Conservation (phyloP, 2,113 vertebrate species). For the Theristicus caerulescens region DNA sequence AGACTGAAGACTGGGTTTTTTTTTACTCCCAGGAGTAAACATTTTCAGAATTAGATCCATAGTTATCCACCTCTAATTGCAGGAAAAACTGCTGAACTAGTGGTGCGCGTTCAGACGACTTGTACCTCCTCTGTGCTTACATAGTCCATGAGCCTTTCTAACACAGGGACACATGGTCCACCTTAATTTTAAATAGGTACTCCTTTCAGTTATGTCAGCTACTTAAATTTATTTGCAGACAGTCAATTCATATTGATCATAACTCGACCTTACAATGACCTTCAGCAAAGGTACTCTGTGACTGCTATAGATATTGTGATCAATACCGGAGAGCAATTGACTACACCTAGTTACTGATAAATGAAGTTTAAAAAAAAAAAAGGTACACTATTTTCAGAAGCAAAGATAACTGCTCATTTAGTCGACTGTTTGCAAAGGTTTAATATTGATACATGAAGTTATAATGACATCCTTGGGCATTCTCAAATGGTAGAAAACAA, state of each 20-base stretch:
- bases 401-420: conserved; percentile 82
- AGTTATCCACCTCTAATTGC: background rate
- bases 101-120: background rate
- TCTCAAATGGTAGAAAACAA: conserved; percentile 76
- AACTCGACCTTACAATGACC: conserved; percentile 83
- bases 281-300: conserved; percentile 82
- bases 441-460: conserved; percentile 81
- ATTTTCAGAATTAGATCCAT: background rate
- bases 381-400: conserved; percentile 76
- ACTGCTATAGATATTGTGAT: conserved; percentile 86
- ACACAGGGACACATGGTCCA: conserved; percentile 65
- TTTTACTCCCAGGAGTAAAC: background rate
- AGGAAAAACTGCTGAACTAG: background rate
- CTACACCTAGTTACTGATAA: conserved; percentile 84
- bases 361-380: conserved; percentile 68
- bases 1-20: background rate
- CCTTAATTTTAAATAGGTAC: conserved; percentile 82
- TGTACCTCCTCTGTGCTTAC: background rate
- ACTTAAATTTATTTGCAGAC: conserved; percentile 86
- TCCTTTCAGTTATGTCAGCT: conserved; percentile 81
- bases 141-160: background rate
- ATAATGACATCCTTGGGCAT: conserved; percentile 78
- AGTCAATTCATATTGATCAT: conserved; percentile 90
- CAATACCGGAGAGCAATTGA: conserved; percentile 84
- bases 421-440: conserved; percentile 77